Base-by-base conservation (phyloP, 2,113 vertebrate species). In the Gavia stellata region DNA sequence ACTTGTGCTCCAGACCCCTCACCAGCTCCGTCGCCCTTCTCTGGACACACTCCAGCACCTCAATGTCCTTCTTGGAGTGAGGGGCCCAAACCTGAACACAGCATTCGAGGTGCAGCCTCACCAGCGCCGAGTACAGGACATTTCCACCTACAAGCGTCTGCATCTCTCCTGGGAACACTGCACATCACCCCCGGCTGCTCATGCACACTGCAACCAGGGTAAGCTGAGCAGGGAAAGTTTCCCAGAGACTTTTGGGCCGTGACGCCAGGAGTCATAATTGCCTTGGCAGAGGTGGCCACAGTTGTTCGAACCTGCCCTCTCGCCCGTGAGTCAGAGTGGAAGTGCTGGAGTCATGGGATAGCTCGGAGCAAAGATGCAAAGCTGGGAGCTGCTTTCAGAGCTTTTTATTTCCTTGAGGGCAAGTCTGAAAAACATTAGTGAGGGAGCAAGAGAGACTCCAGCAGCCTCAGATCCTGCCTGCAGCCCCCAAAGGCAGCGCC, bases 281-380 rank as follows among this genome's bases (percentile, higher is more conserved):
- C 73, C 82, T 94, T 95, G 94, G 95, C 95, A 94, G 92, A 61
- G 45, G 81, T 24, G 3, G 53, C 56, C 88, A 42, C 72, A 63
- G 77, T 84, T 96, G 95, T 94, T 95, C 13, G 31, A 91, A 96
- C 94, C 86, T 96, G 95, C 66, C 95, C 82, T 92, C 77, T 93
- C 10, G 33, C 81, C 92, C 16, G 1, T 94, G 96, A 97, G 88
- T 96, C 97, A 96, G 72, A 84, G 63, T 72, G 83, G 86, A 95
- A 90, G 91, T 61, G 88, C 61, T 19, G 58, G 58, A 82, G 80
- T 25, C 50, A 17, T 53, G 80, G 88, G 59, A 91, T 63, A 62
- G 77, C 92, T 94, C 3, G 2, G 44, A 86, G 92, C 87, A 38
- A 86, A 86, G 86, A 95, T 91, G 73, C 88, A 94, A 92, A 94